Percentiles rank a stretch among this genome's conserved stretches.
Conservation (phyloP, 2,888 invertebrate genomes). For the Buathra laborator region DNA sequence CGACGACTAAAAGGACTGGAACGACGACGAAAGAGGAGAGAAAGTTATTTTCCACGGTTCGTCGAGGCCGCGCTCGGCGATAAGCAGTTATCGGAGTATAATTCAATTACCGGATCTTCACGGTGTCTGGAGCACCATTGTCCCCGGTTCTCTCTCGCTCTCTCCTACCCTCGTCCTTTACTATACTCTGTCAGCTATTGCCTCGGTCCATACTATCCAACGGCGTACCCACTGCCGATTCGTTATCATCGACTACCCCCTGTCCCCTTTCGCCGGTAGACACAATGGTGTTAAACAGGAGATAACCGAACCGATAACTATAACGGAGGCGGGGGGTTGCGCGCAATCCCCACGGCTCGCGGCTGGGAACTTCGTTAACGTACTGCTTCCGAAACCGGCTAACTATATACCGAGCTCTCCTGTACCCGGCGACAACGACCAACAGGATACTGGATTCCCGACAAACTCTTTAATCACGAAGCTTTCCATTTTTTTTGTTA, state of each 20-base stretch:
- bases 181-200: conserved; percentile 37
- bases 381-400: conserved; percentile 69
- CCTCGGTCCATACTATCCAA: conserved; percentile 42
- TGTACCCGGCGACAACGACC: background rate
- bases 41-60: conserved; percentile 71
- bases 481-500: background rate
- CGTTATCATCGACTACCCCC: conserved; percentile 78
- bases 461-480: conserved; percentile 76
- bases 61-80: conserved; percentile 68
- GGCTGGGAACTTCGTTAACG: conserved; percentile 73
- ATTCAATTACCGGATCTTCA: conserved; percentile 84
- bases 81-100: conserved; percentile 82
- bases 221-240: conserved; percentile 75
- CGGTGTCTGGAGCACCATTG: conserved; percentile 78
- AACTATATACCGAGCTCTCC: conserved; percentile 25
- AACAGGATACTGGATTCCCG: conserved; percentile 71
- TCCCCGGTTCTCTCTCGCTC: conserved; percentile 68
- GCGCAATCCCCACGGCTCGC: conserved; percentile 51
- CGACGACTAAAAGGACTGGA: conserved; percentile 50
- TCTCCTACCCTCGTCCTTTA: conserved; percentile 42
- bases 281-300: conserved; percentile 83
- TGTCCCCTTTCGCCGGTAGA: conserved; percentile 68
- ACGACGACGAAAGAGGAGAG: conserved; percentile 27
- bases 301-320: conserved; percentile 80
- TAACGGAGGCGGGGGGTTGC: conserved; percentile 52